Conservation (phyloP, 1,140 invertebrate species). For the Drosophila yakuba region DNA sequence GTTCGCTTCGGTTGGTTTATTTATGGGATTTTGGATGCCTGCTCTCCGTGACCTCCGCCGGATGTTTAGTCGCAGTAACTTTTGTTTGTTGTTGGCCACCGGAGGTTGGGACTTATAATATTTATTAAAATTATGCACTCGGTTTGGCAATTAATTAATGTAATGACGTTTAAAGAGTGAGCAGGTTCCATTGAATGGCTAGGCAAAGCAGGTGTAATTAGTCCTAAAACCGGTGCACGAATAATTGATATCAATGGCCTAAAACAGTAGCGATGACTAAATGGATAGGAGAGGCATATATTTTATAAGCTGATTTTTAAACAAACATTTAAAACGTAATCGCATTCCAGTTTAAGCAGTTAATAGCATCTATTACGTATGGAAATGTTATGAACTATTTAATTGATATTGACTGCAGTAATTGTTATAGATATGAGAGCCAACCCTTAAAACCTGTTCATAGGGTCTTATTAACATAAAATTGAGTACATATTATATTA, state of each 20-base stretch:
- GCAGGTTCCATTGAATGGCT: constrained; percentile 3
- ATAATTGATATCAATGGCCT: constrained; percentile 17
- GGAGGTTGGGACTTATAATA: constrained; percentile 35
- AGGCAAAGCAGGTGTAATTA: constrained; percentile 25
- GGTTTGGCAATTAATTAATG: constrained; percentile 59
- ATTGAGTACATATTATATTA: no score
- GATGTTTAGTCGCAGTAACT: constrained; percentile 76
- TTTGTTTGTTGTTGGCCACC: constrained; percentile 10
- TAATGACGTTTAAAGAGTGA: constrained; percentile 32
- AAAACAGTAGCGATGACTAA: not conserved
- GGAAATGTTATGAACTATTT: no score
- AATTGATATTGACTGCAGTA: no score
- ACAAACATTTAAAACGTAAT: no score
- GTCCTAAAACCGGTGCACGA: constrained; percentile 1
- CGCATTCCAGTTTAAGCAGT: no score
- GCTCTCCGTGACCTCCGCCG: constrained; percentile 68
- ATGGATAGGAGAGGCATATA: not conserved
- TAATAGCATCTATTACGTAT: no score
- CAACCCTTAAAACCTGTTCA: no score
- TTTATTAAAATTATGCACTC: constrained; percentile 70
- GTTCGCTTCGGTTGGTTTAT: constrained; percentile 58
- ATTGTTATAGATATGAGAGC: no score
- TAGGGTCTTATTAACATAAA: no score
- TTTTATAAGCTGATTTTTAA: no score
- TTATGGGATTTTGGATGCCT: constrained; percentile 56